phyloP scores from a whole-genome alignment of 2,797 vertebrate species.

The Periophthalmus magnuspinnatus region DNA sequence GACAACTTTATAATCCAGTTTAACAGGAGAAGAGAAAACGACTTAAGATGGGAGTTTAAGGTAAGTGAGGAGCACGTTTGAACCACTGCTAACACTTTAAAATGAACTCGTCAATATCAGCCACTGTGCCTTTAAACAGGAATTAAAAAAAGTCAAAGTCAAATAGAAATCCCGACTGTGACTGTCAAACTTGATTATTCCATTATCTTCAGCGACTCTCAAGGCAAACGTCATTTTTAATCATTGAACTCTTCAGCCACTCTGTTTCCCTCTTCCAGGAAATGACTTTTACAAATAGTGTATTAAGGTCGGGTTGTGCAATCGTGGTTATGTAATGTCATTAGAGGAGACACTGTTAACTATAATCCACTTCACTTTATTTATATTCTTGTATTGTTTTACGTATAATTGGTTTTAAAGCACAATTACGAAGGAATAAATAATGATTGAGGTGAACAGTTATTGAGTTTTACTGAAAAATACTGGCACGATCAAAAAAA shows the following conservation, averaged over 20 bases:
- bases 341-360: constrained; percentile 26
- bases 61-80: too few relatives aligned
- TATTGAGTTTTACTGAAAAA: background rate
- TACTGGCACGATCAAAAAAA: background rate
- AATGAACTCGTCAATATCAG: too few relatives aligned
- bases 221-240: background rate
- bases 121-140: background rate
- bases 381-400: background rate
- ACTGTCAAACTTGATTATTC: background rate
- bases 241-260: background rate
- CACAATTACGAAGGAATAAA: background rate
- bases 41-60: too few relatives aligned
- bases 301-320: constrained; percentile 48
- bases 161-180: background rate
- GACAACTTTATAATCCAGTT: too few relatives aligned
- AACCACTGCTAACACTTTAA: too few relatives aligned
- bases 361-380: background rate
- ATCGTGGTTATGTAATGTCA: constrained; percentile 61
- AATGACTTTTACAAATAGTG: constrained; percentile 14
- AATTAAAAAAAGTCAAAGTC: too few relatives aligned
- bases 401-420: background rate
- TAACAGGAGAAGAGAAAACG: too few relatives aligned
- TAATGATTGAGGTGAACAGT: background rate
- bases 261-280: constrained; percentile 3
- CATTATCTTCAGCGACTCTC: background rate